phyloP scores from a whole-genome alignment of 2,888 invertebrate species.

The Notodonta dromedarius region DNA sequence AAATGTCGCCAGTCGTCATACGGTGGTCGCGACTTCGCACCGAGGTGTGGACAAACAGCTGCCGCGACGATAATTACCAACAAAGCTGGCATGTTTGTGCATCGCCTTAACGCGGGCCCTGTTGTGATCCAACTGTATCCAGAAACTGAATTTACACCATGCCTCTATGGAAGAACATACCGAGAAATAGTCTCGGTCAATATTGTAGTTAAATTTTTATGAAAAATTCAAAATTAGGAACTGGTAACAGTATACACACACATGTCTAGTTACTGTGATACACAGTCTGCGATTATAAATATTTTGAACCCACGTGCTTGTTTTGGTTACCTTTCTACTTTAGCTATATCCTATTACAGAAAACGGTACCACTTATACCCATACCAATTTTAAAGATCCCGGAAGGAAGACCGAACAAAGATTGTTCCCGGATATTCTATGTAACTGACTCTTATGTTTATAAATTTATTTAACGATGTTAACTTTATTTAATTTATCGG shows the following conservation, averaged over 20 bases:
- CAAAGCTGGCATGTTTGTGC: slow-evolving; percentile 72
- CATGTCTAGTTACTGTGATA: neutral
- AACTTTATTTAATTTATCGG: no score
- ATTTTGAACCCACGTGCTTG: neutral
- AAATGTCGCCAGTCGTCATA: slow-evolving; percentile 68
- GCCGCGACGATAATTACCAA: slow-evolving; percentile 78
- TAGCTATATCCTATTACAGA: no score
- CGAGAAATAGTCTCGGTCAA: slow-evolving; percentile 37
- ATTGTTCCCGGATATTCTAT: no score
- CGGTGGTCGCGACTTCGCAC: slow-evolving; percentile 84
- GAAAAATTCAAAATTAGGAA: slow-evolving; percentile 12
- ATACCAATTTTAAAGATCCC: no score
- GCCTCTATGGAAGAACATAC: slow-evolving; percentile 41
- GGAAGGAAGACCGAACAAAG: no score
- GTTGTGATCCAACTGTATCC: slow-evolving; percentile 49
- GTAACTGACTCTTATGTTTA: no score
- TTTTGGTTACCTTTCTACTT: no score
- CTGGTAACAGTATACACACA: slow-evolving; percentile 1
- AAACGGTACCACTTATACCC: no score
- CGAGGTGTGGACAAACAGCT: slow-evolving; percentile 77
- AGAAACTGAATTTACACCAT: slow-evolving; percentile 50
- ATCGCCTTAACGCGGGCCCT: slow-evolving; percentile 63
- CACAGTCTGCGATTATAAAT: slow-evolving; percentile 5
- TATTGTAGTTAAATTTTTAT: slow-evolving; percentile 19
- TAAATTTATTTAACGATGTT: no score